These are phyloP conservation scores for Noctua fimbriata DNA, from an alignment of 2,888 invertebrate genomes.

Conservation along the genomic window DNA sequence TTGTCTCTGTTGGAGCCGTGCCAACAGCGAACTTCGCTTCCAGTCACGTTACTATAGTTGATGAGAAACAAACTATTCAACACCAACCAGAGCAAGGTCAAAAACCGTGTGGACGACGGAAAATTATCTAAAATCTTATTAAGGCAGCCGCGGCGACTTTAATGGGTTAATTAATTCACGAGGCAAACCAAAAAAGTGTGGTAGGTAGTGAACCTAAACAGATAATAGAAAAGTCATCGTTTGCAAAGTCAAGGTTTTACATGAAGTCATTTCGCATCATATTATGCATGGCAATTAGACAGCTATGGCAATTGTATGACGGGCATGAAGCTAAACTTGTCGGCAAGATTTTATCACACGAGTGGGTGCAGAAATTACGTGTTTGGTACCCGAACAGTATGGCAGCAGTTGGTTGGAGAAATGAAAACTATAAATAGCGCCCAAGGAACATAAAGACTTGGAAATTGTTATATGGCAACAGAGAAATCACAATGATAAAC, in stretches of 20 bases:
- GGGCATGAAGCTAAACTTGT: conserved; percentile 25
- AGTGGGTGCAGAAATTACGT: conserved; percentile 36
- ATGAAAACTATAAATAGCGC: conserved; percentile 36
- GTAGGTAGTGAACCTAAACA: conserved; percentile 9
- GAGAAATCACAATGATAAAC: background rate
- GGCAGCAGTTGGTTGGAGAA: conserved; percentile 24
- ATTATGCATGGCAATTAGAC: conserved; percentile 39
- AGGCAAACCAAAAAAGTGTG: conserved; percentile 37
- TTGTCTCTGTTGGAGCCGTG: conserved; percentile 78
- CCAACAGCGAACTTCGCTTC: conserved; percentile 77
- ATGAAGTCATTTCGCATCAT: conserved; percentile 26
- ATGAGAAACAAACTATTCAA: conserved; percentile 75
- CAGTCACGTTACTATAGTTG: conserved; percentile 74
- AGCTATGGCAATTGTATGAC: conserved; percentile 31
- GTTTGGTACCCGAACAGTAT: conserved; percentile 21
- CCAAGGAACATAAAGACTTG: conserved; percentile 13
- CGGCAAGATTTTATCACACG: conserved; percentile 44
- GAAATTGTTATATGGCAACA: background rate
- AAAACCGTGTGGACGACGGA: conserved; percentile 66
- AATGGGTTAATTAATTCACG: conserved; percentile 36
- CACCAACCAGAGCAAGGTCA: conserved; percentile 76
- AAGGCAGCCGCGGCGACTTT: conserved; percentile 13
- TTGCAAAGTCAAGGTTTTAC: conserved; percentile 52
- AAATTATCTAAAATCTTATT: conserved; percentile 59
- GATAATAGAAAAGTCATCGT: conserved; percentile 59